These are phyloP conservation scores for Leucoraja erinaceus DNA, from an alignment of 2,113 vertebrate genomes.

Conservation along the genomic window DNA sequence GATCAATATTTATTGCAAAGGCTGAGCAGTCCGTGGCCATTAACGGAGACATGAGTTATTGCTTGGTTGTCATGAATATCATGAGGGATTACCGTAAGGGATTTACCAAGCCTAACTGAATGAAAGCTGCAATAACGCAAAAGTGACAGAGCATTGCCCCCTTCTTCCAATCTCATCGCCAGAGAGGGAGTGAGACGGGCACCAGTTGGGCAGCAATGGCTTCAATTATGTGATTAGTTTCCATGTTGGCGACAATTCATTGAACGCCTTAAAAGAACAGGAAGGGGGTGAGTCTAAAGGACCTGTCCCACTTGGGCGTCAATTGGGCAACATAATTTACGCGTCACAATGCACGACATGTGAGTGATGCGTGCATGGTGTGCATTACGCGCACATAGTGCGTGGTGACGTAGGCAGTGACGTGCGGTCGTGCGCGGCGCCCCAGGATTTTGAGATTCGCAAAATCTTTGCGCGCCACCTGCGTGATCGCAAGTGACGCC, in stretches of 20 bases:
- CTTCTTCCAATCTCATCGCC: neutral
- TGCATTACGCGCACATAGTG: too few relatives aligned
- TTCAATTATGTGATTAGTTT: neutral
- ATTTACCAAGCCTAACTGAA: neutral
- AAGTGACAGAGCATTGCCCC: neutral
- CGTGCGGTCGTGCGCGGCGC: too few relatives aligned
- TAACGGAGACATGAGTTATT: neutral
- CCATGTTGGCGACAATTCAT: neutral
- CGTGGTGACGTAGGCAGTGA: too few relatives aligned
- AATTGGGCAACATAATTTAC: too few relatives aligned
- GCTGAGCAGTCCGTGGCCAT: neutral
- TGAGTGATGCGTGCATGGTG: too few relatives aligned
- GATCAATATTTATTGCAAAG: conserved; percentile 21
- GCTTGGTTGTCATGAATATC: neutral
- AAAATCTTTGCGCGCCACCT: too few relatives aligned
- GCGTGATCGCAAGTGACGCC: too few relatives aligned
- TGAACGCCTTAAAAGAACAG: neutral
- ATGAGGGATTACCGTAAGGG: neutral
- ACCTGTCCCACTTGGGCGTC: too few relatives aligned
- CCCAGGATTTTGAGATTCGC: too few relatives aligned
- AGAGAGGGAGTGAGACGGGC: neutral
- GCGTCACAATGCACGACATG: too few relatives aligned
- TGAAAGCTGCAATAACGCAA: neutral
- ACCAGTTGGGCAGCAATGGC: neutral
- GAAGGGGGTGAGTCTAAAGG: too few relatives aligned